Percentiles rank a stretch among this genome's conserved stretches.
Conservation (phyloP, 1,140 invertebrate species). For the Drosophila subobscura region DNA sequence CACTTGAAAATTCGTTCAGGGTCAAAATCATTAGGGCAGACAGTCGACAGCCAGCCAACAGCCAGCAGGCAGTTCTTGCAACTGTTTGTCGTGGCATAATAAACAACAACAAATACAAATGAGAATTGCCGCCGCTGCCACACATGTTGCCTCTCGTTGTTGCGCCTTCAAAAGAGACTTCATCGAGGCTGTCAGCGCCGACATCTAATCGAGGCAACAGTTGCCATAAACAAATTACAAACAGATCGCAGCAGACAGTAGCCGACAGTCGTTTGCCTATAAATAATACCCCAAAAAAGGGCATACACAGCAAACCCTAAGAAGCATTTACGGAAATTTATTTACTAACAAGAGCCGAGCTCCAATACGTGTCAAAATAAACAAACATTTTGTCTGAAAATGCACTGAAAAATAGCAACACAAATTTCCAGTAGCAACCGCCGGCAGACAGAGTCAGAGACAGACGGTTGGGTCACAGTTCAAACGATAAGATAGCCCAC, state of each 20-base stretch:
- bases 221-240: constrained; percentile 69
- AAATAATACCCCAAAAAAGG: constrained; percentile 45
- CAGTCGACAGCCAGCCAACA: constrained; percentile 8
- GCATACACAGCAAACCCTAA: constrained; percentile 8
- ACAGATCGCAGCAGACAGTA: constrained; percentile 45
- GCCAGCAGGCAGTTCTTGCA: not conserved
- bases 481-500: too few relatives aligned
- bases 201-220: constrained; percentile 64
- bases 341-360: constrained; percentile 32
- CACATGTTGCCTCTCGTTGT: constrained; percentile 50
- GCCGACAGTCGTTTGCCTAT: constrained; percentile 30
- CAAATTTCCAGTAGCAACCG: not conserved
- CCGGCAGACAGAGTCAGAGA: too few relatives aligned
- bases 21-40: constrained; percentile 67
- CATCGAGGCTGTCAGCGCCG: constrained; percentile 65
- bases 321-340: constrained; percentile 50
- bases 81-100: constrained; percentile 2
- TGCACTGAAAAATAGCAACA: constrained; percentile 17
- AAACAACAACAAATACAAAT: constrained; percentile 35
- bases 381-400: constrained; percentile 54
- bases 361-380: constrained; percentile 62
- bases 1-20: constrained; percentile 72
- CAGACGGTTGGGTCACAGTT: too few relatives aligned
- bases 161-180: constrained; percentile 56
- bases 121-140: constrained; percentile 52